Conservation (phyloP, 2,888 invertebrate species). For the Ophion slaviceki region DNA sequence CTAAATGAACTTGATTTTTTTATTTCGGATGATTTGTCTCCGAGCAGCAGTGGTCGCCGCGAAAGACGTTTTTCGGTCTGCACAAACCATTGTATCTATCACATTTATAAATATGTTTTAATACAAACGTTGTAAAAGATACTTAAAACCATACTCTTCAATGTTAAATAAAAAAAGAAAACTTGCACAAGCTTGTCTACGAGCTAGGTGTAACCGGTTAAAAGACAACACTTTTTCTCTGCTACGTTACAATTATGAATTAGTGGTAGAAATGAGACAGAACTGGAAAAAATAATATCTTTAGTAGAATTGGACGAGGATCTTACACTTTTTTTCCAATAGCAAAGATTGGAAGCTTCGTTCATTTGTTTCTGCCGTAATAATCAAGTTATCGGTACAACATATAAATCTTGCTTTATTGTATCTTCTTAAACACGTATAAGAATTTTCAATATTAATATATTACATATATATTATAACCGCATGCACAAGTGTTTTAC, state of each 20-base stretch:
- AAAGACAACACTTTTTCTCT: neutral
- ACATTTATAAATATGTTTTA: too few relatives aligned
- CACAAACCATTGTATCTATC: too few relatives aligned
- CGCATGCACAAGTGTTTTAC: constrained; percentile 37
- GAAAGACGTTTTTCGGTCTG: too few relatives aligned
- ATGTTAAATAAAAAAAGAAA: too few relatives aligned
- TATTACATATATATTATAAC: constrained; percentile 46
- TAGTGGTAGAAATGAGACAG: too few relatives aligned
- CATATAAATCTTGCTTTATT: constrained; percentile 69
- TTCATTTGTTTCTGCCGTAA: neutral
- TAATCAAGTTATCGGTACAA: constrained; percentile 50
- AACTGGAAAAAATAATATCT: neutral
- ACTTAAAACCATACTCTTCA: too few relatives aligned
- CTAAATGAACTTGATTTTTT: too few relatives aligned
- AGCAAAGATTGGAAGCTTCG: neutral
- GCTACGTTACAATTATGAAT: neutral
- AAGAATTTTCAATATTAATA: constrained; percentile 33
- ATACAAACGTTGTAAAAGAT: too few relatives aligned
- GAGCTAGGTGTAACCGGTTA: too few relatives aligned
- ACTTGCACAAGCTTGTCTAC: too few relatives aligned
- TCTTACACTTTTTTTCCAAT: neutral
- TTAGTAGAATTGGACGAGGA: neutral
- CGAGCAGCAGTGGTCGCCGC: too few relatives aligned
- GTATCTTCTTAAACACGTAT: constrained; percentile 65
- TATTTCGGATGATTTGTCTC: too few relatives aligned